Percentiles rank a stretch among this genome's conserved stretches.
These are phyloP conservation scores for Elephas maximus DNA, from an alignment of 2,113 vertebrate species.

Conservation along the genomic window DNA sequence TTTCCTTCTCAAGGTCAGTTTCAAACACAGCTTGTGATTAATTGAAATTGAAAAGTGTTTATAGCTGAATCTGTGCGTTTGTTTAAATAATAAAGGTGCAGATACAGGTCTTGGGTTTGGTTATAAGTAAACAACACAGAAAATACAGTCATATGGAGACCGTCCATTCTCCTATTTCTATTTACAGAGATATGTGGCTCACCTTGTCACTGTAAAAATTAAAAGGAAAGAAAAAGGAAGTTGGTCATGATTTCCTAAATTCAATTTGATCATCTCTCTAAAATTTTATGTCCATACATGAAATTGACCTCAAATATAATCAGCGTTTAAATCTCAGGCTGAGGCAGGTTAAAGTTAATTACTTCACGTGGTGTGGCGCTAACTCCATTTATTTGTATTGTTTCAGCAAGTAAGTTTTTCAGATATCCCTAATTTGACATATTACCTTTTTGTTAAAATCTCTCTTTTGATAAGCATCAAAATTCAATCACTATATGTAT, in stretches of 20 bases:
- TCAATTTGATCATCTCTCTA: background rate
- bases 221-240: background rate
- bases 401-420: background rate
- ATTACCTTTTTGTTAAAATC: background rate
- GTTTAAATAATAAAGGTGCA: background rate
- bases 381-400: background rate
- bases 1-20: background rate
- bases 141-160: background rate
- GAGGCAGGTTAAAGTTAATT: background rate
- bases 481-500: background rate
- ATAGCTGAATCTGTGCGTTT: background rate
- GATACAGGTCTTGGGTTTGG: background rate
- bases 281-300: background rate
- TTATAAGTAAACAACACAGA: background rate
- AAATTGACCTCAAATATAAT: background rate
- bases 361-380: background rate
- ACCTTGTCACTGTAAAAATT: background rate
- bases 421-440: background rate
- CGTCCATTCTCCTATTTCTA: background rate
- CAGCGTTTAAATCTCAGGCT: background rate
- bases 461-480: background rate
- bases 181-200: background rate
- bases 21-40: slow-evolving; percentile 24
- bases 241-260: background rate
- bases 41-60: slow-evolving; percentile 16